Evolutionary conservation across 2,888 invertebrate species (phyloP), one percentile per base, ranked within the genome.

Genomic region (Chrysopilus asiliformis): DNA sequence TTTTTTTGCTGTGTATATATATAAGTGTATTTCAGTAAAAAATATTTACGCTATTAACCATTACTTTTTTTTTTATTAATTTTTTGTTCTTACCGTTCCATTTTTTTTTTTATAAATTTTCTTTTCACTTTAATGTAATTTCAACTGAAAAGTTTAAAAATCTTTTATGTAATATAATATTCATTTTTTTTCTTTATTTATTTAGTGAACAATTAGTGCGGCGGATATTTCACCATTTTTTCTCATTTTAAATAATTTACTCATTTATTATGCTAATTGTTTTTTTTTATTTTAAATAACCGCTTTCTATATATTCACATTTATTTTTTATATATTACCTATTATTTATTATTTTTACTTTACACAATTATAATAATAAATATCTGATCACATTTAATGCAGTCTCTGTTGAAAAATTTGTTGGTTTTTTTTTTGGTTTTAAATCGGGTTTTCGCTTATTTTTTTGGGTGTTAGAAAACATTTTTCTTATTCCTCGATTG

Each of bases 301-400:
- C n/a, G n/a, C n/a, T n/a, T n/a, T n/a, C n/a, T n/a, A n/a, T n/a
- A 28, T 36, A 36, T 36, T 31, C 36, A 31, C 39, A 19, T 29
- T 31, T 15, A 14, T 37, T 38, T 38, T 28, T 38, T 38, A 40
- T n/a, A n/a, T n/a, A n/a, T 30, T 40, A 40, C 25, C 31, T 42
- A 31, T 40, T 31, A 25, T 12, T 33, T 15, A 32, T 24, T 38
- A 33, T 41, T 40, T 40, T 32, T 34, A 40, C 22, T 41, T 41
- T 39, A 39, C 39, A 33, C 39, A 44, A 43, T 36, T 42, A 40
- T 44, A 39, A 43, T 46, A 43, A 45, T 42, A 57, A 38, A 60
- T 60, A 61, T 62, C 60, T 62, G 62, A 62, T 62, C 62, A 62
- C 62, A 62, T 62, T 58, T 58, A 55, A 56, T 60, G 60, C 60